phyloP scores from a whole-genome alignment of 1,140 invertebrate genomes.

The Drosophila miranda region DNA sequence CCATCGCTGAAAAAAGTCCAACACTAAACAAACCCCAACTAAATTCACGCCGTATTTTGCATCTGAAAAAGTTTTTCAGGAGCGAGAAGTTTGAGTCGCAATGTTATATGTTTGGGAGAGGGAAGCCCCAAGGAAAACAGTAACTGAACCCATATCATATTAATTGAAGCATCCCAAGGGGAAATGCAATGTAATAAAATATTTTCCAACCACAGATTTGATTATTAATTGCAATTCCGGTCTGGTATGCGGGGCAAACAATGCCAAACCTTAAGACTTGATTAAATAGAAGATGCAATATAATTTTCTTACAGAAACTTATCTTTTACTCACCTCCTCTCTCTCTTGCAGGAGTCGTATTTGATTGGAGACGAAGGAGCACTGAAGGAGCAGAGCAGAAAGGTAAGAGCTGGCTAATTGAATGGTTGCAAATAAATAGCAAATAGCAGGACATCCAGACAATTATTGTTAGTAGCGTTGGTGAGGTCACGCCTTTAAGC shows the following conservation, averaged over 20 bases:
- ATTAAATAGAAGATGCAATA: conserved; percentile 34
- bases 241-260: conserved; percentile 20
- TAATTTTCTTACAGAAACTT: neutral
- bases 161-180: conserved; percentile 22
- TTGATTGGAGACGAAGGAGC: conserved; percentile 3
- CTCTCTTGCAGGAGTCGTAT: conserved; percentile 19
- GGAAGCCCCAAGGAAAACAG: neutral
- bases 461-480: conserved; percentile 63
- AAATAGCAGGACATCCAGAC: conserved; percentile 37
- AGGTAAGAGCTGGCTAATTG: conserved; percentile 55
- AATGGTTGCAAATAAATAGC: conserved; percentile 47
- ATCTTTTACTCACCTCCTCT: conserved; percentile 23
- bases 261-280: conserved; percentile 18
- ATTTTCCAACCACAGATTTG: neutral
- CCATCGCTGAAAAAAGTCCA: conserved; percentile 4
- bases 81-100: neutral
- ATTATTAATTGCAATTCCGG: conserved; percentile 25
- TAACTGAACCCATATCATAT: conserved; percentile 8
- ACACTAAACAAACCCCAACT: conserved; percentile 5
- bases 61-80: conserved; percentile 1
- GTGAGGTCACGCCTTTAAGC: conserved; percentile 58
- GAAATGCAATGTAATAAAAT: conserved; percentile 3
- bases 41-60: conserved; percentile 12
- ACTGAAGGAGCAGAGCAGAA: conserved; percentile 9
- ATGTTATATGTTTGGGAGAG: neutral